Evolutionary conservation across 1,140 invertebrate species (phyloP), one percentile per base, ranked within the genome.

Genomic region (Cardiocondyla obscurior): DNA sequence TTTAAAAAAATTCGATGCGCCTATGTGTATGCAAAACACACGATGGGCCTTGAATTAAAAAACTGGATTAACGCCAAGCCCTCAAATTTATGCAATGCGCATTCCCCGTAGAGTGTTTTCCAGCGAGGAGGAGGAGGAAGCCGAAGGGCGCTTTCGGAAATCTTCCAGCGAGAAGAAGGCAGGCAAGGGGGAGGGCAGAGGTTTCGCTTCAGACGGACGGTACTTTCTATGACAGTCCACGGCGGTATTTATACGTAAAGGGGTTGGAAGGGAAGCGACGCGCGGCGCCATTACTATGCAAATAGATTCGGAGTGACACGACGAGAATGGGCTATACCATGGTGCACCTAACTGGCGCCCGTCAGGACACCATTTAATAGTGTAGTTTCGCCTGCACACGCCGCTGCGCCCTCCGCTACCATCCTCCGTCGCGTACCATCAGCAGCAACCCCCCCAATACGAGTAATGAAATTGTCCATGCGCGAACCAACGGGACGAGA

Each of bases 391-490:
- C 81, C 69, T 84, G 83, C 90, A 87, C 84, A 85, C 85, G 85
- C 83, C 82, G 82, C 82, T 64, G 70, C 72, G 62, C 72, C 76
- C 70, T 46, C 76, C 85, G 55, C 84, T 39, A 70, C 62, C 69
- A 85, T 53, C 84, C 33, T 64, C 62, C 69, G 82, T 53, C 77
- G 28, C 51, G 33, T 30, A 53, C 62, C 33, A 55, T 67, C 62
- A 67, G 70, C 62, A 67, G 70, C 57, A 74, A 53, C 81, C 79
- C 85, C 85, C 86, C 87, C 82, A 90, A 92, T 92, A 91, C 90
- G 84, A 90, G 91, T 92, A 92, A 92, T 93, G 92, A 93, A 93
- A 93, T 92, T 92, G 92, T 93, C 90, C 92, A 88, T 90, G 91
- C 91, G 89, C 88, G 88, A 84, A 74, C 73, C 73, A 25, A 74